Evolutionary conservation across 1,140 invertebrate genomes (phyloP), one percentile per base, ranked within the genome.

Genomic region (Caenorhabditis latens): DNA sequence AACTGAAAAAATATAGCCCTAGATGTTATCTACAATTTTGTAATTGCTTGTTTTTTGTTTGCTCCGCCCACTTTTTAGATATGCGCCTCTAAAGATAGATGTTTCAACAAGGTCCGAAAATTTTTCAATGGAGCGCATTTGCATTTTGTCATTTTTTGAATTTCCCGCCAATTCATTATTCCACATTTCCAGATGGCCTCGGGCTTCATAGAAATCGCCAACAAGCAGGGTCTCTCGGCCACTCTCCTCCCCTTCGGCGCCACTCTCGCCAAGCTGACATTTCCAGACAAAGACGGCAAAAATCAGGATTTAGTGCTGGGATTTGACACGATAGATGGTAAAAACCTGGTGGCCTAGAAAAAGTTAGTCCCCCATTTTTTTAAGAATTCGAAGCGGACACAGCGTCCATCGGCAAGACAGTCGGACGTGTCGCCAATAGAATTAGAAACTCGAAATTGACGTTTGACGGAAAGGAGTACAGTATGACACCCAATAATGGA

Each of bases 381-480:
- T 84, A 6, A 85, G 84, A 71, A 55, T 85, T 71, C 21, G 46
- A 61, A 42, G n/a, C 67, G 13, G 84, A 71, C 43, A 57, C 48
- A n/a, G 46, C 48, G 3, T 85, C 63, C 16, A 42, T 85, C 19
- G 84, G 84, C 75, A 75, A 67, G 21, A 85, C 84, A n/a, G 67
- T 85, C 40, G 84, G 84, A 0, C 32, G 63, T 16, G 53, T 85
- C 4, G 84, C 84, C 7, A 85, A 85, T n/a, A 16, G 84, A 55
- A 48, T 85, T 14, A 50, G 32, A n/a, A n/a, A 85, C 24, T 65
- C 63, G 9, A 55, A 19, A 53, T 85, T 85, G 24, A 42, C 16
- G 11, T 85, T 85, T 19, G 67, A 85, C n/a, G 84, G 55, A n/a
- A 71, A 85, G 32, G 65, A 85, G 21, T 85, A 85, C 67, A 55